A percentile compares a stretch with the other conserved stretches of the same genome.
phyloP scores from a whole-genome alignment of 2,113 vertebrate genomes.

The Ranitomeya imitator region DNA sequence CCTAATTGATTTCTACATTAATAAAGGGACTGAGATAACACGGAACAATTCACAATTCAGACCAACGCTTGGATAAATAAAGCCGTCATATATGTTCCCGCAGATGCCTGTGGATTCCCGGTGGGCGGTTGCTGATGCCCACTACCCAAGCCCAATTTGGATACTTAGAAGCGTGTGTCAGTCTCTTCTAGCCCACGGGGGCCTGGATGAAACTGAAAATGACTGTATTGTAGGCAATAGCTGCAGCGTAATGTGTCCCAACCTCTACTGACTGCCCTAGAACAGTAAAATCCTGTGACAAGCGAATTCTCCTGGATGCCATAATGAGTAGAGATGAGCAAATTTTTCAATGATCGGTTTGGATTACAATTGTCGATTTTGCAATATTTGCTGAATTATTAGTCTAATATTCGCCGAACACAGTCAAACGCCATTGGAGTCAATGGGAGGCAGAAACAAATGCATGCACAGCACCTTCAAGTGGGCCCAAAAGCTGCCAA shows the following conservation, averaged over 20 bases:
- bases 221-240: neutral
- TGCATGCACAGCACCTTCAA: no score
- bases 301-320: neutral
- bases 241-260: neutral
- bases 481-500: no score
- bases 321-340: neutral
- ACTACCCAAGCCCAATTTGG: conserved; percentile 2
- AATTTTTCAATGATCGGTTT: no score
- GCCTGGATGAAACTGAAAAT: no score
- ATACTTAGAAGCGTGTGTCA: neutral
- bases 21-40: neutral
- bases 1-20: no score
- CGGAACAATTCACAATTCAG: neutral
- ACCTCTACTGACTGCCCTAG: neutral
- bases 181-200: neutral
- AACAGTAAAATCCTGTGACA: neutral
- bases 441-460: no score
- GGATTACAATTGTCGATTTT: no score
- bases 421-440: no score
- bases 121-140: neutral
- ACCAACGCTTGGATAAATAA: neutral
- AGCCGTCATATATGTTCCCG: neutral
- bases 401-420: no score
- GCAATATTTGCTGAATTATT: no score
- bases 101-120: conserved; percentile 8